Evolutionary conservation across 2,797 vertebrate genomes (phyloP), one percentile per base, ranked within the genome.

Genomic region (Anomalospiza imberbis): DNA sequence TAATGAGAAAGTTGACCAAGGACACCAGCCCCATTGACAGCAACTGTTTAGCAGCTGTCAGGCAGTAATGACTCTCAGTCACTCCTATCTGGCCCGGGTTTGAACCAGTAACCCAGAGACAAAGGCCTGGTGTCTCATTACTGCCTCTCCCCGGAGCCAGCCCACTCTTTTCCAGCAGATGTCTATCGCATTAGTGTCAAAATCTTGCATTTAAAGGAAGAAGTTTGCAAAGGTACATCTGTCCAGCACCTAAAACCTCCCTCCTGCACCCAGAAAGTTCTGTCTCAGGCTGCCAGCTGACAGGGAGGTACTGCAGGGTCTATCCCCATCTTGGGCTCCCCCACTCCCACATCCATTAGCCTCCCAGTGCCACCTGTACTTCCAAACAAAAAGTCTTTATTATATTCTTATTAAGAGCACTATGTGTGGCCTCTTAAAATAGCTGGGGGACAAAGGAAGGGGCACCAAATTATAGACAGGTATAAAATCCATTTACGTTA

Each of bases 1-100:
- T 94, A 92, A 80, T 81, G 58, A 84, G 82, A 72, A 89, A 76
- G 57, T 17, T 82, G 81, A 89, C 88, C 65, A 71, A 78, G 45
- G 70, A 63, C 85, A 70, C 14, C 3, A 18, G 82, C 61, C 65
- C 71, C 42, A 6, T 25, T 92, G 91, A 86, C 85, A 82, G 32
- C 36, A 68, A 54, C 72, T 70, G 57, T 82, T 91, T 88, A 95
- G 78, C 93, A 96, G 95, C 81, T 95, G 93, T 80, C 91, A 71
- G 84, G 89, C 40, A 10, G 67, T 60, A 73, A 85, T 36, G 66
- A 67, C 61, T 88, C 87, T 85, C 79, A 75, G 38, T 71, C 67
- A 42, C 83, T 80, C 47, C 78, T 63, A 1, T 48, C 81, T 93
- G 3, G 1, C 20, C 75, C 82, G 81, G 38, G 47, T 91, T 89